phyloP scores from a whole-genome alignment of 35 echinoderm and acorn worm genomes.

The Anneissia japonica region DNA sequence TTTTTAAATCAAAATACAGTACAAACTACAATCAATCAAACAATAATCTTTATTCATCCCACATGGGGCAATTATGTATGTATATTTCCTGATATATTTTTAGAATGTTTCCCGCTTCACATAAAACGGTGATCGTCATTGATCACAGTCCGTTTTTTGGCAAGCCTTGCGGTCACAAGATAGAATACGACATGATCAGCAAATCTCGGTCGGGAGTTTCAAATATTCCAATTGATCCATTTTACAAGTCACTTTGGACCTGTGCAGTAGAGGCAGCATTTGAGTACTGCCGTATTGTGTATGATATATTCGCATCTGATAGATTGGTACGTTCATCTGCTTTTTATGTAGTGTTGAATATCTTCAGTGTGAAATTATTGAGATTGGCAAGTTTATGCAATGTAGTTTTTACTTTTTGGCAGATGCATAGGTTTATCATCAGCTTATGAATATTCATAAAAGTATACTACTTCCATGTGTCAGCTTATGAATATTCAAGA shows the following conservation, averaged over 20 bases:
- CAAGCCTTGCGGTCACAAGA: constrained; percentile 64
- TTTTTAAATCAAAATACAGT: no score
- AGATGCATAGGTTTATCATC: no score
- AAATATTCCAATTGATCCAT: constrained; percentile 74
- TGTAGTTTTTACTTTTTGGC: no score
- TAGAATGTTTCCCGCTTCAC: constrained; percentile 33
- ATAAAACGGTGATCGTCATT: constrained; percentile 89
- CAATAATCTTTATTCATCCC: no score
- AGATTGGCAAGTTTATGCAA: no score
- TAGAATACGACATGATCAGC: constrained; percentile 89
- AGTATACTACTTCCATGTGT: no score
- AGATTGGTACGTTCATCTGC: constrained; percentile 60
- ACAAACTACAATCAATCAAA: no score
- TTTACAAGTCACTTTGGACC: constrained; percentile 88
- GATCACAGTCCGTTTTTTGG: constrained; percentile 80
- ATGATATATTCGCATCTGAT: constrained; percentile 73
- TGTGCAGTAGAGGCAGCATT: constrained; percentile 71
- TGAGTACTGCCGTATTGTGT: constrained; percentile 92
- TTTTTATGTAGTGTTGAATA: background rate
- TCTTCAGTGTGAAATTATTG: no score
- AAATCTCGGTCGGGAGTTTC: constrained; percentile 61
- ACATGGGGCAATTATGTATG: no score
- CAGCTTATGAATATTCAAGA: no score
- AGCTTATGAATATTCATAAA: no score
- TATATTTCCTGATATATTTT: no score